phyloP scores from a whole-genome alignment of 2,113 vertebrate species.

The Paradisaea rubra region DNA sequence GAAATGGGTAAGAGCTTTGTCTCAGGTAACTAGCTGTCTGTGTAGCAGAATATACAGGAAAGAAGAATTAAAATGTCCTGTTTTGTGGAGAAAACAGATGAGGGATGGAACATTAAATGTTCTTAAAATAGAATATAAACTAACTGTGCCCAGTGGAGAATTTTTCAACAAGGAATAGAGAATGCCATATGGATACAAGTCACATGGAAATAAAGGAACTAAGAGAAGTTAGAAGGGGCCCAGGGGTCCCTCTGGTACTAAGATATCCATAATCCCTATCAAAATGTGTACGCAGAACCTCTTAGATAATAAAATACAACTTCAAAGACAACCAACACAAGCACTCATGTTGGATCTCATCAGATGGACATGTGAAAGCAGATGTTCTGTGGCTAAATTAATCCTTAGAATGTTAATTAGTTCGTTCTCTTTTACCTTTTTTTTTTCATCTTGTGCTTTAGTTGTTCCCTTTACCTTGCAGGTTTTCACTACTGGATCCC shows the following conservation, averaged over 20 bases:
- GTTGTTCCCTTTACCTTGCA: background rate
- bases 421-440: background rate
- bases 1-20: background rate
- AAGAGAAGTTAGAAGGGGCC: background rate
- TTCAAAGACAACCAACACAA: background rate
- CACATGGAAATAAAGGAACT: background rate
- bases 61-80: background rate
- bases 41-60: background rate
- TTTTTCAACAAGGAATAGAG: background rate
- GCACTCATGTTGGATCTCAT: background rate
- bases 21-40: background rate
- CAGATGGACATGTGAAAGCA: background rate
- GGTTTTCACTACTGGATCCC: background rate
- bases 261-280: background rate
- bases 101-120: background rate
- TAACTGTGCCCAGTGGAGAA: background rate
- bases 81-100: background rate
- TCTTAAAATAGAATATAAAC: background rate
- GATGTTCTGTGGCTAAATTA: conserved; percentile 8
- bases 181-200: background rate
- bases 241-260: background rate
- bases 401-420: background rate
- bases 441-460: background rate
- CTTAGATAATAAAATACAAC: background rate
- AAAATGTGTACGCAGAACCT: background rate